A percentile compares a stretch with the other conserved stretches of the same genome.
phyloP scores from a whole-genome alignment of 2,888 invertebrate genomes.

The Perdita meconis region DNA sequence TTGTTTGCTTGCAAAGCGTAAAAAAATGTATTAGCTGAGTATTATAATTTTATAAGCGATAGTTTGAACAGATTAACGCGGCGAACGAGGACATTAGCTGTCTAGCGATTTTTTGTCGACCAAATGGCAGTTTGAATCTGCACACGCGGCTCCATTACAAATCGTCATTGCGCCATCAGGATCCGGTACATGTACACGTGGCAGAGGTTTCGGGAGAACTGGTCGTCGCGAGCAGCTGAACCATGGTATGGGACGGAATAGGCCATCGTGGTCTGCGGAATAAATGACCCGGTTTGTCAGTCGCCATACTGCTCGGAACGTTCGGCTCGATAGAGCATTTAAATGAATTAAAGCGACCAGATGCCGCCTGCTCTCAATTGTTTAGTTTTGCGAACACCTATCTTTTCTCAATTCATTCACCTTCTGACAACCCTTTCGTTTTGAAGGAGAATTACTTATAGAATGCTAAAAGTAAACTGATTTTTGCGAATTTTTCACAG shows the following conservation, averaged over 20 bases:
- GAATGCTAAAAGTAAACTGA: too few relatives aligned
- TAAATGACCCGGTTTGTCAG: constrained; percentile 76
- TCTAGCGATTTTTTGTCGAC: constrained; percentile 2
- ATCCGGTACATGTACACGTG: constrained; percentile 41
- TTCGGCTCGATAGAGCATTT: constrained; percentile 80
- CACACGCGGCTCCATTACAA: constrained; percentile 52
- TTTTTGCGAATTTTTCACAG: too few relatives aligned
- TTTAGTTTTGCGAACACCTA: constrained; percentile 38
- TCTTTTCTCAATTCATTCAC: background rate
- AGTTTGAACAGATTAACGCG: too few relatives aligned
- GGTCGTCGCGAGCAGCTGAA: constrained; percentile 58
- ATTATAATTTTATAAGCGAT: too few relatives aligned
- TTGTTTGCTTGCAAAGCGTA: too few relatives aligned
- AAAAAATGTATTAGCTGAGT: too few relatives aligned
- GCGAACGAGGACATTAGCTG: background rate
- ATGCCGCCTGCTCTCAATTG: constrained; percentile 51
- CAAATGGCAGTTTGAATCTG: constrained; percentile 55
- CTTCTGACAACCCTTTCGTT: background rate
- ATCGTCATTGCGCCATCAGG: constrained; percentile 68
- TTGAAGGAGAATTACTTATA: too few relatives aligned
- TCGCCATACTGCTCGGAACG: constrained; percentile 70
- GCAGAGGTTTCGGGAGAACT: constrained; percentile 56
- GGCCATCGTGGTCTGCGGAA: constrained; percentile 73
- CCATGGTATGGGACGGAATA: constrained; percentile 62
- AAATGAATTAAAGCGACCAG: constrained; percentile 78